A percentile compares a stretch with the other conserved stretches of the same genome.
These are phyloP conservation scores for Bryconaethiops microstoma DNA, from an alignment of 2,797 vertebrate genomes.

Conservation along the genomic window DNA sequence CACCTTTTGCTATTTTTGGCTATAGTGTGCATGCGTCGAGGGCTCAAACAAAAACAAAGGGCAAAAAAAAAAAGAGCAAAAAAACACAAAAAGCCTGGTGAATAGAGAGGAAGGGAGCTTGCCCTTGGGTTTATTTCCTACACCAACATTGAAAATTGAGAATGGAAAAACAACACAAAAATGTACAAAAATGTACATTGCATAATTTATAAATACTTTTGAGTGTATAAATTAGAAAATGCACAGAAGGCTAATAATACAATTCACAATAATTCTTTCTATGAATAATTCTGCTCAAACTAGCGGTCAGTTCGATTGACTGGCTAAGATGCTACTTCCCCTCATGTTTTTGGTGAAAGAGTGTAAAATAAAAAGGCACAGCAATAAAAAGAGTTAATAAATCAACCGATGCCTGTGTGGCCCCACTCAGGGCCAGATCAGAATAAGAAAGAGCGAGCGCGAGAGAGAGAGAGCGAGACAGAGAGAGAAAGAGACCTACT, in stretches of 20 bases:
- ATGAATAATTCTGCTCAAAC: constrained; percentile 49
- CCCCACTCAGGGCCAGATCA: constrained; percentile 56
- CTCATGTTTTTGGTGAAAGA: constrained; percentile 75
- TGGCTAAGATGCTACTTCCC: constrained; percentile 70
- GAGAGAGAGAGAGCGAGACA: constrained; percentile 49
- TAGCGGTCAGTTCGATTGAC: constrained; percentile 70
- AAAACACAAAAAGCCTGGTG: background rate
- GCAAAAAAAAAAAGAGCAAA: background rate
- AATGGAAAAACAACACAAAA: constrained; percentile 34
- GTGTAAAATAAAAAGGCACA: constrained; percentile 69
- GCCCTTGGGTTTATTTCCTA: constrained; percentile 47
- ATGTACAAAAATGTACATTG: constrained; percentile 88
- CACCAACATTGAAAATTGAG: constrained; percentile 60
- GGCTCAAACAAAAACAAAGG: background rate
- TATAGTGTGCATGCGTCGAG: background rate
- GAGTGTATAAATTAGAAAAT: constrained; percentile 84
- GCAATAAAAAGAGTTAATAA: constrained; percentile 64
- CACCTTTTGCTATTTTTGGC: background rate
- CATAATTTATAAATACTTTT: constrained; percentile 92
- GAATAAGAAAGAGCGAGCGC: constrained; percentile 36
- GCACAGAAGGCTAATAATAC: constrained; percentile 72
- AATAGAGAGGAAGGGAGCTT: constrained; percentile 29
- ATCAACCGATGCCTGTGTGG: constrained; percentile 68
- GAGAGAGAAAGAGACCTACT: constrained; percentile 61
- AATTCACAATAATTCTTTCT: constrained; percentile 70